A percentile compares a stretch with the other conserved stretches of the same genome.
phyloP scores from a whole-genome alignment of 2,797 vertebrate species.

The Apodemus agrarius region DNA sequence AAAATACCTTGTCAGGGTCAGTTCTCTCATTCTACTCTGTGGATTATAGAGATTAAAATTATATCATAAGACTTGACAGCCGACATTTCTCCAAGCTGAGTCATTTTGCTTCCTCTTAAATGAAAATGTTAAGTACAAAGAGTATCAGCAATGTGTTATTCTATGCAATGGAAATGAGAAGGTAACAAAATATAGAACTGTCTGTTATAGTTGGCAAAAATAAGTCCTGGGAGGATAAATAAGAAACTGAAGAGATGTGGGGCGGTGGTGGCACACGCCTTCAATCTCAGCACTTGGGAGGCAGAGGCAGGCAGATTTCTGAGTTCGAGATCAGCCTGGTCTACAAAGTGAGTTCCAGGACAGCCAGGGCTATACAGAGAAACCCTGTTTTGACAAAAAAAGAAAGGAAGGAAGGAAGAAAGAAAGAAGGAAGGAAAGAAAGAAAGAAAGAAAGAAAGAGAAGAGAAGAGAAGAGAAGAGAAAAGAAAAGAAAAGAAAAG shows the following conservation, averaged over 20 bases:
- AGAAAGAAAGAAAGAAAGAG: no score
- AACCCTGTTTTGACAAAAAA: no score
- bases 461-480: no score
- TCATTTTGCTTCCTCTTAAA: not conserved
- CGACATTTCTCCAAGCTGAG: not conserved
- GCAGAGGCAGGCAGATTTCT: no score
- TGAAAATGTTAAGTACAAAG: not conserved
- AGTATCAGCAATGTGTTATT: not conserved
- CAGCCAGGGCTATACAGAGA: no score
- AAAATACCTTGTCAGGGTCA: not conserved
- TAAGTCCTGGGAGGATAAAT: not conserved
- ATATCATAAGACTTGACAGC: not conserved
- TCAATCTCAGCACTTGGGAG: no score
- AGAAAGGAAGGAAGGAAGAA: no score
- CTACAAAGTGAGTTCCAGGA: no score
- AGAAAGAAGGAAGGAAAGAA: no score
- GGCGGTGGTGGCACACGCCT: no score
- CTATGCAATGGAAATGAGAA: not conserved
- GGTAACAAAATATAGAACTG: not conserved
- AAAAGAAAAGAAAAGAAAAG: no score
- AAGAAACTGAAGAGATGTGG: not conserved
- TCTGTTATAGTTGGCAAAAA: not conserved
- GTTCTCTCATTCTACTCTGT: not conserved
- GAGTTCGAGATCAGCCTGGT: no score
- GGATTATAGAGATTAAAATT: not conserved